Base-by-base conservation (phyloP, 1,140 invertebrate genomes). In the Dendroctonus ponderosae region DNA sequence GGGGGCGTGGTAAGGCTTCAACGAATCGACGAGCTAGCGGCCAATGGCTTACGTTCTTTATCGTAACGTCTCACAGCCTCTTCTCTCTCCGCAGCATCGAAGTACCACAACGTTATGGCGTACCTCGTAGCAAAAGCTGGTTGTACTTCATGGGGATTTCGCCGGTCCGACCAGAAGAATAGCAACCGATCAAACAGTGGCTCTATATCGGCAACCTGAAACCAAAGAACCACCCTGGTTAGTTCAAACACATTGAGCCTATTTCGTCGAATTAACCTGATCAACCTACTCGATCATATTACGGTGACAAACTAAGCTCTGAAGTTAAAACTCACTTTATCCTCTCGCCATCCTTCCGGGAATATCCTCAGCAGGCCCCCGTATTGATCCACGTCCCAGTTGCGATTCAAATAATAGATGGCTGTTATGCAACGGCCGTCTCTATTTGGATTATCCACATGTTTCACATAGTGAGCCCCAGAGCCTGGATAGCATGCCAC, bases 131-230 rank as follows among this genome's bases (percentile, higher is more conserved):
- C 85, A 76, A 85, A 91, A 1, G 96, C 89, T 4, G 95, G 94
- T 78, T 95, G 90, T 0, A 99, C 96, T 82, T 98, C 96, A 78
- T 98, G 96, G 0, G 96, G 96, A 84, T 98, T 98, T 71, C 96
- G 83, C 69, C 91, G 83, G 77, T 98, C 96, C 3, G 96, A 98
- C 96, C 96, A 99, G 80, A 98, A 99, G 79, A 98, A 97, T 62
- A 98, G 81, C 75, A 98, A 87, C 51, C 96, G 82, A 79, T 98
- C 96, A 79, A 97, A 97, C 46, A 91, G 81, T 0, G 96, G 96
- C 75, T 92, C 93, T 69, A 99, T 96, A 75, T 97, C 88, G 0
- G 95, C 94, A 5, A 96, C 91, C 76, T 89, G 84, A 37, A 73
- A 62, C 5, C 37, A 56, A 11, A 11, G 7, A 15, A 11, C 15